Evolutionary conservation across 2,797 vertebrate species (phyloP).

Genomic region (Galago senegalensis): DNA sequence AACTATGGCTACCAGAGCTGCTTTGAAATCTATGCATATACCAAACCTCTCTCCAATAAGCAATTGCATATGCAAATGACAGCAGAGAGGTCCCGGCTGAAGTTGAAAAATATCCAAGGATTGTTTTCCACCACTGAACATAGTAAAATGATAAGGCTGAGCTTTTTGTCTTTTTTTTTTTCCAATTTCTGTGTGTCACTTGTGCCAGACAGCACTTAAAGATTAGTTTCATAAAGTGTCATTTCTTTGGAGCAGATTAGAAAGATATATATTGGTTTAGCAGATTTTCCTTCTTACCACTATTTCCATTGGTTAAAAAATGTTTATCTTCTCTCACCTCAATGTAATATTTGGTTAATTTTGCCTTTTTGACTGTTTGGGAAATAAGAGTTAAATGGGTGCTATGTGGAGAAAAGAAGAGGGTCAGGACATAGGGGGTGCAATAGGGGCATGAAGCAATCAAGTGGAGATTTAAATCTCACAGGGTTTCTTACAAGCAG

Average conservation of each 20-base stretch:
- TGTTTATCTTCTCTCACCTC: conserved; percentile 2
- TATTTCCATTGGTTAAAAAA: conserved; percentile 12
- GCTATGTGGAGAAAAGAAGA: background rate
- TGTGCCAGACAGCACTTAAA: background rate
- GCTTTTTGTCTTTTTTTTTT: background rate
- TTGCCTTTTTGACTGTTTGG: background rate
- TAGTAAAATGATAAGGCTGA: background rate
- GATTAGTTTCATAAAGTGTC: background rate
- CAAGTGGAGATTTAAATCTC: background rate
- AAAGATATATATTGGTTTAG: background rate
- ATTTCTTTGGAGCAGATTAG: background rate
- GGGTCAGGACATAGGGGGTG: too few relatives aligned
- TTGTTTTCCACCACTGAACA: conserved; percentile 8
- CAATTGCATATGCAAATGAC: conserved; percentile 43
- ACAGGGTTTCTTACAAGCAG: background rate
- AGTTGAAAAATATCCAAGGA: conserved; percentile 52
- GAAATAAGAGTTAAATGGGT: background rate
- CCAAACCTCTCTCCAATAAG: conserved; percentile 43
- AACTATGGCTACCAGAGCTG: conserved; percentile 75
- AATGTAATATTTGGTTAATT: conserved; percentile 19
- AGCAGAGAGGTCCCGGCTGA: conserved; percentile 36
- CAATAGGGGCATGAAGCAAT: background rate
- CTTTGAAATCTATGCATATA: conserved; percentile 63
- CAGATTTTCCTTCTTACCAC: background rate
- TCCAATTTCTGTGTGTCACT: background rate